These are phyloP conservation scores for Frankliniella intonsa DNA, from an alignment of 2,888 invertebrate species.

Conservation along the genomic window DNA sequence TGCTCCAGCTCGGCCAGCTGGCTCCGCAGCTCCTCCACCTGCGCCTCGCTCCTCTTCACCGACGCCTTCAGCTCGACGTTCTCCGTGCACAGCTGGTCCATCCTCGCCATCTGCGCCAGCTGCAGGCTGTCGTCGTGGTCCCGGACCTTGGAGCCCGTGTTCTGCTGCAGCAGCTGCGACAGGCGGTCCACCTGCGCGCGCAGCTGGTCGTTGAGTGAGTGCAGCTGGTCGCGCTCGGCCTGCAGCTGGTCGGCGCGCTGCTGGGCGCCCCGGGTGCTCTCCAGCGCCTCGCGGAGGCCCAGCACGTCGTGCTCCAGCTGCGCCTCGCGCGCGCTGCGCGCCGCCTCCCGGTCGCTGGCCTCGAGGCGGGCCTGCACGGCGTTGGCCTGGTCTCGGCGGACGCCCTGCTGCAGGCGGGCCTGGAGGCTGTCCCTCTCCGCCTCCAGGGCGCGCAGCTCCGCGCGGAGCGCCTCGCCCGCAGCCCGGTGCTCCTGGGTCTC, in stretches of 20 bases:
- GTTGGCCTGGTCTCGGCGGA: background rate
- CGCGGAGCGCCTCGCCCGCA: background rate
- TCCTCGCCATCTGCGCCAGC: background rate
- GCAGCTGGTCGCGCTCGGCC: background rate
- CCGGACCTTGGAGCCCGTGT: background rate
- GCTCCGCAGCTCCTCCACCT: background rate
- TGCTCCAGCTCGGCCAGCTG: background rate
- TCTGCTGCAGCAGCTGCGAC: constrained; percentile 13
- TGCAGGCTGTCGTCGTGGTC: background rate
- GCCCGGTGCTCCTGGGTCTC: background rate
- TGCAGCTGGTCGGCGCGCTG: background rate
- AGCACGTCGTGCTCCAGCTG: constrained; percentile 11
- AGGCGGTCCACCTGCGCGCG: background rate
- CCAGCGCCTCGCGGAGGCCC: background rate
- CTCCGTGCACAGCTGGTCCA: background rate
- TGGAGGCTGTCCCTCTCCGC: background rate
- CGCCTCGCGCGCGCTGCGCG: background rate
- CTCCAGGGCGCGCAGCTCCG: background rate
- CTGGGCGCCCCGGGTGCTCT: background rate
- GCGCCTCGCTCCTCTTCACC: background rate
- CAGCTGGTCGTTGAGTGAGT: background rate
- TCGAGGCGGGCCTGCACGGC: background rate
- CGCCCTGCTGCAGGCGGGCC: background rate
- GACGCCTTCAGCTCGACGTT: background rate
- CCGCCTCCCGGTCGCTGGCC: background rate